A percentile compares a stretch with the other conserved stretches of the same genome.
Conservation (phyloP, 2,888 invertebrate species). For the Muschampia plurimacula region DNA sequence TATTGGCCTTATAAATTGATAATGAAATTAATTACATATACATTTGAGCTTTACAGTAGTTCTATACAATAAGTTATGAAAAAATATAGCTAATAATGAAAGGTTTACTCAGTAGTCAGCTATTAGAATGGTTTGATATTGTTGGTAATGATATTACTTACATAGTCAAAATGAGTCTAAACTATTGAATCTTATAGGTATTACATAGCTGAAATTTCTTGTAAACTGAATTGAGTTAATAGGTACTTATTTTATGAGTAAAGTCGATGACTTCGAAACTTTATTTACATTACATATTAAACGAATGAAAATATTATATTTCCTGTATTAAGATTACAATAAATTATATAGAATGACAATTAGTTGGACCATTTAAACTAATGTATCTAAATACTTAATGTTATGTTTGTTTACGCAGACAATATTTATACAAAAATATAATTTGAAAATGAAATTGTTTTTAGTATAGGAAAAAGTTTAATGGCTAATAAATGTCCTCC, state of each 20-base stretch:
- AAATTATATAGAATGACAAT: conserved; percentile 45
- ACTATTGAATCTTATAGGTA: not conserved
- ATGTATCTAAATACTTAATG: conserved; percentile 57
- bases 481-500: conserved; percentile 56
- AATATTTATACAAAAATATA: conserved; percentile 83
- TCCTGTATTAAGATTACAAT: not conserved
- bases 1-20: conserved; percentile 22
- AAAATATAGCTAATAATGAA: conserved; percentile 7
- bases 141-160: not conserved
- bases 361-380: conserved; percentile 57
- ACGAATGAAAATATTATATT: not conserved
- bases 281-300: not conserved
- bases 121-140: not conserved
- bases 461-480: conserved; percentile 45
- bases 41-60: conserved; percentile 19
- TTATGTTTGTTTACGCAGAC: conserved; percentile 64
- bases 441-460: conserved; percentile 64
- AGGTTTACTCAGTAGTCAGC: not conserved
- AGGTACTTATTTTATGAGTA: not conserved
- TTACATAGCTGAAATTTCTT: not conserved
- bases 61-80: conserved; percentile 12
- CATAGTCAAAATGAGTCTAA: not conserved
- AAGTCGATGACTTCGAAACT: conserved; percentile 3
- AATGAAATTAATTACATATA: conserved; percentile 16
- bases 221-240: not conserved